Evolutionary conservation across 2,113 vertebrate species (phyloP), one percentile per base, ranked within the genome.

Genomic region (Mustelus asterias): DNA sequence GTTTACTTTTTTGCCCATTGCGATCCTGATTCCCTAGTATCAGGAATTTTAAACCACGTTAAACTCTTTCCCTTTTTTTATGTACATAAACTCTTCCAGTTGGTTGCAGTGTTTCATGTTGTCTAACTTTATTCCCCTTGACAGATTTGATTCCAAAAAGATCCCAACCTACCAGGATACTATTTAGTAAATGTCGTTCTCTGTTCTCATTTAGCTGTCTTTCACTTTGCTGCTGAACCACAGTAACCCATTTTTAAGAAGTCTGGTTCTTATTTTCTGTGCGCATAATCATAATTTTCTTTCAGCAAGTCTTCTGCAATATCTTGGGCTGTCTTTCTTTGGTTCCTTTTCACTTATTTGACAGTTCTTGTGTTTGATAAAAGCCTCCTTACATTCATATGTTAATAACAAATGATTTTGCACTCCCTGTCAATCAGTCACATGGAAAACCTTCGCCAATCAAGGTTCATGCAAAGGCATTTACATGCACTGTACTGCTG

Each of bases 221-320:
- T 92, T 92, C 16, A 11, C 89, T 63, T 29, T 33, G 33, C 33
- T 33, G 54, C 24, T 65, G 26, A n/a, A 6, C 60, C 24, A 92
- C 33, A 92, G 83, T 44, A 54, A 65, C 63, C 29, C 24, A 63
- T 92, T 65, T 92, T 92, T 18, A 65, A 86, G 37, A 86, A 65
- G 89, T 65, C 89, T 92, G 89, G 54, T 63, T 92, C 33, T 92
- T 65, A 92, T 92, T 92, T 63, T 92, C 89, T 33, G 58, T 22
- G 18, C 41, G 44, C 20, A 44, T 86, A 88, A 88, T 58, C 78
- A n/a, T 88, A 88, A 41, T n/a, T 2, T 18, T 8, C 48, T 67
- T 63, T 93, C 7, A 93, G 63, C 1, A 37, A 63, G 60, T 37
- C n/a, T 67, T 93, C 20, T 24, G 60, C 41, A 67, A 41, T 22